Evolutionary conservation across 2,888 invertebrate genomes (phyloP).

Genomic region (Aphodius sticticus): DNA sequence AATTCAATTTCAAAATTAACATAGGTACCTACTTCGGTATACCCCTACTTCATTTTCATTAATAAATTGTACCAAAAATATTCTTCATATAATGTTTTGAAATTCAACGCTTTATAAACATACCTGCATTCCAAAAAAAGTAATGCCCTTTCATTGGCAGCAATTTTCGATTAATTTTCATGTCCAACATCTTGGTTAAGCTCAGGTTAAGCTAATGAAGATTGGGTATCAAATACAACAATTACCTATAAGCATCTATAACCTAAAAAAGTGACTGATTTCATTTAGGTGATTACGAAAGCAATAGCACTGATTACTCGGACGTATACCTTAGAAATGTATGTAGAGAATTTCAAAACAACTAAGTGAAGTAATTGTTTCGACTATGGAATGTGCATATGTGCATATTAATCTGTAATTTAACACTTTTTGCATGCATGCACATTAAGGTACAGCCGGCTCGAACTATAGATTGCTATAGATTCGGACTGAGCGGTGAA

Average conservation of each 20-base stretch:
- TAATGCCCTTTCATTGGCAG: conserved; percentile 89
- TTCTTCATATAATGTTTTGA: too few species aligned
- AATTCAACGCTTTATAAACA: neutral
- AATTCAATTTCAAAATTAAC: conserved; percentile 43
- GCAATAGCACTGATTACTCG: neutral
- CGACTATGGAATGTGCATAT: conserved; percentile 13
- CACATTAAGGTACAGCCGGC: neutral
- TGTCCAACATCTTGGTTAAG: conserved; percentile 17
- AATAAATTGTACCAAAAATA: neutral
- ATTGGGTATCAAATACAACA: neutral
- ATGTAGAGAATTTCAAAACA: neutral
- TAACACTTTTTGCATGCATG: conserved; percentile 14
- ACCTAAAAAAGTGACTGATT: neutral
- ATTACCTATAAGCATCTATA: conserved; percentile 12
- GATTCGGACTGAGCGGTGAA: neutral
- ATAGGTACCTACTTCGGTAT: too few species aligned
- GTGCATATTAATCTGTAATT: conserved; percentile 5
- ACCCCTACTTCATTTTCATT: neutral
- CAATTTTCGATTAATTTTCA: conserved; percentile 69
- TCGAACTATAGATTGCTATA: neutral
- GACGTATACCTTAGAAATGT: neutral
- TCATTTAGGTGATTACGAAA: neutral
- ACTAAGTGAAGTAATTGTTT: neutral
- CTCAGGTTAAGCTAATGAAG: too few species aligned
- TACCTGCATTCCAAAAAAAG: conserved; percentile 89